A percentile compares a stretch with the other conserved stretches of the same genome.
phyloP scores from a whole-genome alignment of 2,113 vertebrate genomes.

The Ancistrus triradiatus region DNA sequence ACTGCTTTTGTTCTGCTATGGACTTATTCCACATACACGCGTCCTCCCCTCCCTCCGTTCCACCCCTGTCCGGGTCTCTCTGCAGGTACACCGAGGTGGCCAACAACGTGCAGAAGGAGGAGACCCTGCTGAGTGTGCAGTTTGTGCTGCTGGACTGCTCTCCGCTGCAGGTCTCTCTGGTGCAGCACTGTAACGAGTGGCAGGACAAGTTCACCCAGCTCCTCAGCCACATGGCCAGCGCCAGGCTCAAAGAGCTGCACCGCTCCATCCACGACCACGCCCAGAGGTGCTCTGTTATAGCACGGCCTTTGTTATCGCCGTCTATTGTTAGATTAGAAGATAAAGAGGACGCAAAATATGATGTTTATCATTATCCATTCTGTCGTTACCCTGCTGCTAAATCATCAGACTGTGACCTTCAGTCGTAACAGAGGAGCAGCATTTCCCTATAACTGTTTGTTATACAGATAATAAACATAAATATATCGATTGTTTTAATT shows the following conservation, averaged over 20 bases:
- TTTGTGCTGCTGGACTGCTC: conserved; percentile 75
- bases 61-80: neutral
- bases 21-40: too few relatives aligned
- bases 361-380: too few relatives aligned
- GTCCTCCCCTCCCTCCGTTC: neutral
- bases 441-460: too few relatives aligned
- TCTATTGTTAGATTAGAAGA: too few relatives aligned
- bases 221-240: conserved; percentile 69
- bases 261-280: conserved; percentile 61
- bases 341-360: too few relatives aligned
- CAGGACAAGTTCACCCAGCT: conserved; percentile 76
- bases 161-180: conserved; percentile 67
- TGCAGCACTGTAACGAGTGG: conserved; percentile 77
- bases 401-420: too few relatives aligned
- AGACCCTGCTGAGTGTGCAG: conserved; percentile 71
- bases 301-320: too few relatives aligned
- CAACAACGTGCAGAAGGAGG: conserved; percentile 79
- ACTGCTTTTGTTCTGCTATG: too few relatives aligned
- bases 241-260: conserved; percentile 64
- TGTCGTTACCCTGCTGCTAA: too few relatives aligned
- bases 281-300: conserved; percentile 62
- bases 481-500: too few relatives aligned
- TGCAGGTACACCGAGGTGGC: conserved; percentile 75
- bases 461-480: too few relatives aligned
- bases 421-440: too few relatives aligned